phyloP scores from a whole-genome alignment of 2,113 vertebrate genomes.

The Trogon melanurus region DNA sequence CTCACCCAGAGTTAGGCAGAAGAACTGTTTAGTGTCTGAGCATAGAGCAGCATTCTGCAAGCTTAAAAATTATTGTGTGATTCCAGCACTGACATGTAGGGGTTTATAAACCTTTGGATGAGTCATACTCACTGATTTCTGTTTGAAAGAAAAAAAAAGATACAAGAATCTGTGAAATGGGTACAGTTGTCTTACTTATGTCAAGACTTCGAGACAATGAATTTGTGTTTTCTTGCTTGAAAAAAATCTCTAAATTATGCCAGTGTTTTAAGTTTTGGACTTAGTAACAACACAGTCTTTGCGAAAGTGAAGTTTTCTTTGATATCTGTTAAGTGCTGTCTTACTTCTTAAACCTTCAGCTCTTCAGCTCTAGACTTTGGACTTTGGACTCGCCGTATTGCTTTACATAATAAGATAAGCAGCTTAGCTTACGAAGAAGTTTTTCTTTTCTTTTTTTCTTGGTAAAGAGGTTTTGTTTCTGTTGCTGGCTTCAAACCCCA shows the following conservation, averaged over 20 bases:
- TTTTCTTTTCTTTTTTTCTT: conserved; percentile 38
- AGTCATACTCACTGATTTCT: background rate
- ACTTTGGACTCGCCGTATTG: conserved; percentile 23
- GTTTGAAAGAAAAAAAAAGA: background rate
- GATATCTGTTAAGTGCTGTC: background rate
- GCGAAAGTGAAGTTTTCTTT: background rate
- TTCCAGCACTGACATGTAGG: background rate
- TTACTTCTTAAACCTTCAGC: conserved; percentile 31
- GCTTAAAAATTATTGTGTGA: fast-evolving
- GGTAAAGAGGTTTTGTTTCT: conserved; percentile 69
- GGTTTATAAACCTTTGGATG: background rate
- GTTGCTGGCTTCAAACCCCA: conserved; percentile 58
- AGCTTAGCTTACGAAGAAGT: background rate
- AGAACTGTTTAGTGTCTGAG: background rate
- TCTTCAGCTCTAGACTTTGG: background rate
- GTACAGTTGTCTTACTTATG: background rate
- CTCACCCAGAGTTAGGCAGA: background rate
- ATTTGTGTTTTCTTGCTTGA: background rate
- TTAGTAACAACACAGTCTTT: background rate
- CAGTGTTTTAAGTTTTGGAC: background rate
- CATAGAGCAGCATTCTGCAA: background rate
- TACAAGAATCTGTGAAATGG: background rate
- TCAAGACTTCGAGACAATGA: background rate
- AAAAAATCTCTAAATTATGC: background rate
- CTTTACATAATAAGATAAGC: background rate